phyloP scores from a whole-genome alignment of 2,113 vertebrate genomes.

The Tylochromis polylepis region DNA sequence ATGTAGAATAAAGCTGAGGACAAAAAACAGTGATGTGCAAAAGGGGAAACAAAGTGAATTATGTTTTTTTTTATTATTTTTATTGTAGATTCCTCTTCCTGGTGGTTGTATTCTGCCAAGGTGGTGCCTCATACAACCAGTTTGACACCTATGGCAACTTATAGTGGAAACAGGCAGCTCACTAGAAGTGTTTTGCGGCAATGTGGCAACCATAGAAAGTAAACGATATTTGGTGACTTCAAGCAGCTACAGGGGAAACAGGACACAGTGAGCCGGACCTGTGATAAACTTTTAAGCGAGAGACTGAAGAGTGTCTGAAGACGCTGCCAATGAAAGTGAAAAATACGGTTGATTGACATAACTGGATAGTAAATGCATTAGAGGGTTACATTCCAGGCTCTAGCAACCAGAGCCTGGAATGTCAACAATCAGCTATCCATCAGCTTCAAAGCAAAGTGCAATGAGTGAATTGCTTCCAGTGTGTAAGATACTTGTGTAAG shows the following conservation, averaged over 20 bases:
- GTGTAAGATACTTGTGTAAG: not conserved
- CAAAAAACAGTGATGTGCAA: not conserved
- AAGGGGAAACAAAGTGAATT: accelerated
- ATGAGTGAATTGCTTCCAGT: accelerated
- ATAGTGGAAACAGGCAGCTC: not conserved
- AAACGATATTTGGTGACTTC: not conserved
- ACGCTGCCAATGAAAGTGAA: not conserved
- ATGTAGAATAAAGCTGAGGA: not conserved
- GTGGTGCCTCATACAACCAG: not conserved
- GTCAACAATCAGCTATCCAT: not conserved
- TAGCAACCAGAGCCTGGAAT: not conserved
- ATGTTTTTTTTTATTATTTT: no score
- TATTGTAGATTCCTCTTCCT: not conserved
- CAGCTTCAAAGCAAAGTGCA: not conserved
- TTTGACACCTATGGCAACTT: not conserved
- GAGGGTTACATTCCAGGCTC: accelerated
- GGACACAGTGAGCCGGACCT: not conserved
- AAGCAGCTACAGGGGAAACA: not conserved
- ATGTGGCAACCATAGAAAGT: not conserved
- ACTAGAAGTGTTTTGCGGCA: no score
- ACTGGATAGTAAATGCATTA: not conserved
- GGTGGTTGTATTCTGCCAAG: not conserved
- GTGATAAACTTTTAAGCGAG: not conserved
- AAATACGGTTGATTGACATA: not conserved
- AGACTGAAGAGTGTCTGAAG: not conserved